Base-by-base conservation (phyloP, 2,888 invertebrate species). In the Ecdyonurus torrentis region DNA sequence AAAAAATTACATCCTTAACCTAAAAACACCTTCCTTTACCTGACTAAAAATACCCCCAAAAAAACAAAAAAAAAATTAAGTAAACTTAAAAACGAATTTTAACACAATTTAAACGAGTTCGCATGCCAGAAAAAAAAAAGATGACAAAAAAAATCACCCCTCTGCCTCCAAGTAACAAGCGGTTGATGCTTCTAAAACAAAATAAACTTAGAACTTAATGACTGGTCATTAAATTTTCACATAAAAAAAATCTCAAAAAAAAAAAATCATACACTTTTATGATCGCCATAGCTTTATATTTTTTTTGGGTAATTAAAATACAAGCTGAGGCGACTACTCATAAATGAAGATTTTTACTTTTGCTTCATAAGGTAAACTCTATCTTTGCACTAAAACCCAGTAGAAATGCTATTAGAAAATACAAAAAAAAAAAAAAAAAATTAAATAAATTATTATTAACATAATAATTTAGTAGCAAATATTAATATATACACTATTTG, bases 111-210 rank as follows among this genome's bases (percentile, higher is more conserved):
- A 59, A 63, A 63, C 24, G 53, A 58, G 60, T 52, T 61, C 61
- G 61, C 55, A 64, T 65, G 63, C 60, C 63, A 63, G 63, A 55
- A 52, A 52, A 62, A 50, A 59, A 62, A 62, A 62, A 60, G 59
- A 63, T 59, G 52, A 61, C 25, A 53, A 25, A 63, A 61, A 60
- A 59, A 64, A 64, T 63, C 62, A 71, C 72, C 73, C 72, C 72
- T 73, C 72, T 73, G 73, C 73, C 72, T 74, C 74, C 74, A 74
- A 73, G 74, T 74, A 73, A 73, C 72, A 70, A 69, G 65, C 64
- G 68, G 67, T 67, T 66, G 65, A 68, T 66, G 37, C 52, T 50
- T 53, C 65, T 64, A 65, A 66, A 63, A 62, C 62, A 66, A 64
- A 62, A 65, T 63, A 67, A 66, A 37, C 66, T 65, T 61, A 22